Evolutionary conservation across 1,140 invertebrate species (phyloP), one percentile per base, ranked within the genome.

Genomic region (Drosophila melanica): DNA sequence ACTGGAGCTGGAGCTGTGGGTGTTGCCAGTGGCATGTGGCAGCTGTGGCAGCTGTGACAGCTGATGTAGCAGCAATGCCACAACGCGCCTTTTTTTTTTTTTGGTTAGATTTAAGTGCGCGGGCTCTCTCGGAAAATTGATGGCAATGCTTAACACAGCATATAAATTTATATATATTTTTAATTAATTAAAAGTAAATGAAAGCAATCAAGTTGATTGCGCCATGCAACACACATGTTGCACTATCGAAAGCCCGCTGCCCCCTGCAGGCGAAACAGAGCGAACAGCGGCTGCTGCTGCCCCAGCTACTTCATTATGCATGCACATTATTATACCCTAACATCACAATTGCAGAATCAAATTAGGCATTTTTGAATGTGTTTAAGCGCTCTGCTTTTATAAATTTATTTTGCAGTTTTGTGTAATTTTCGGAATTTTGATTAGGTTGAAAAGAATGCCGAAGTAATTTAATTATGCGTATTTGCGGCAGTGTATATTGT

Each of bases 131-230:
- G 30, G 44, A 8, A 16, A 39, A 79, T 50, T 50, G 48, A 45
- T 47, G 27, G 41, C 39, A 41, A 23, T 23, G 20, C 20, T 23
- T 23, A 23, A 23, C 20, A 23, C 20, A 23, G 54, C 54, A 44
- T 20, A 57, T 57, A 30, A 30, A 44, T 44, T 57, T 53, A 44
- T 55, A 30, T 50, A 11, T 30, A 11, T 65, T 86, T 86, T 87
- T 82, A 87, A 82, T 86, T 87, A 87, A 82, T 86, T 87, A 75
- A 87, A 87, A 86, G 79, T 87, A 86, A 87, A 86, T 82, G 79
- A 79, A 86, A 82, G 82, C 82, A 87, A 86, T 86, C 79, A 82
- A 77, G 71, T 70, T 86, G 82, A 86, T 86, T 87, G 79, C 81
- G 48, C 0, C 20, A 27, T 37, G 50, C 55, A 55, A 69, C 42